Evolutionary conservation across 2,797 vertebrate genomes (phyloP).

Genomic region (Micromesistius poutassou): DNA sequence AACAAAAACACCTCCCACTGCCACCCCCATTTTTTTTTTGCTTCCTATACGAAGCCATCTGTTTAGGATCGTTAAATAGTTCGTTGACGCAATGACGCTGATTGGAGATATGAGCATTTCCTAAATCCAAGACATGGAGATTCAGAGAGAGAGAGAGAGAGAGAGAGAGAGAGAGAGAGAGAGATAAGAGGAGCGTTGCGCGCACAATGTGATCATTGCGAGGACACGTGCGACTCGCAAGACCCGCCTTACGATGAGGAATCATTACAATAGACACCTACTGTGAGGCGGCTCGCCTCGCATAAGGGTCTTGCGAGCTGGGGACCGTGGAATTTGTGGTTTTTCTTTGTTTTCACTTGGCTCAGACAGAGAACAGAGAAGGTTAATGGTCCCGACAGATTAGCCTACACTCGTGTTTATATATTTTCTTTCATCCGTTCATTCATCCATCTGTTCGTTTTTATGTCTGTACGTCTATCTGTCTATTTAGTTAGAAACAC

Average conservation of each 20-base stretch:
- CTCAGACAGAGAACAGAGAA: background rate
- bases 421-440: constrained; percentile 28
- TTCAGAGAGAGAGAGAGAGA: background rate
- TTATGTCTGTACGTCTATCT: background rate
- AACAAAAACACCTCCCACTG: no score
- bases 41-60: constrained; percentile 67
- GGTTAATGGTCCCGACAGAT: constrained; percentile 16
- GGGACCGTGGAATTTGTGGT: no score
- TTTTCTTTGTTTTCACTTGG: no score
- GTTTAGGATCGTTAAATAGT: constrained; percentile 55
- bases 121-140: background rate
- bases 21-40: constrained; percentile 9
- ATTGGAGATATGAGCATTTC: constrained; percentile 43
- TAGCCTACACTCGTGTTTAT: constrained; percentile 13
- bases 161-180: constrained; percentile 12
- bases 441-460: constrained; percentile 27
- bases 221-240: constrained; percentile 76
- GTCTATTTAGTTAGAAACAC: background rate
- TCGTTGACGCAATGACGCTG: constrained; percentile 41
- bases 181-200: constrained; percentile 53
- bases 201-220: constrained; percentile 75
- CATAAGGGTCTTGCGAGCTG: constrained; percentile 50
- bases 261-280: constrained; percentile 59
- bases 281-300: constrained; percentile 58
- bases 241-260: constrained; percentile 53